Conservation (phyloP, 92 coral and sea anemone species). For the Zoanthus sociatus region DNA sequence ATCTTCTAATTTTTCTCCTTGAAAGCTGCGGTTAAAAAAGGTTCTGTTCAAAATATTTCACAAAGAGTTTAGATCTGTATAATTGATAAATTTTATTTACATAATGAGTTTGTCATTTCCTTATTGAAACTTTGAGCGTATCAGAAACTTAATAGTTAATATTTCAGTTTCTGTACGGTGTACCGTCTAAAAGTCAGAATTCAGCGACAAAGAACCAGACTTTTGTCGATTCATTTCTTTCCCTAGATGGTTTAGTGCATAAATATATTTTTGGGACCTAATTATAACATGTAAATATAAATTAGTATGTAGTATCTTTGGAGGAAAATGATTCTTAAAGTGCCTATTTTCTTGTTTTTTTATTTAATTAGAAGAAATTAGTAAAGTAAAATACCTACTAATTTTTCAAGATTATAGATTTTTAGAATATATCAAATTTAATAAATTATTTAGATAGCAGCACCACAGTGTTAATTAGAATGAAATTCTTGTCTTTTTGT, state of each 20-base stretch:
- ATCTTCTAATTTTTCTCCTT: not conserved
- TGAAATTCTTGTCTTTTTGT: too few relatives aligned
- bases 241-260: not conserved
- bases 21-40: not conserved
- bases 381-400: too few relatives aligned
- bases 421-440: too few relatives aligned
- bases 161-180: not conserved
- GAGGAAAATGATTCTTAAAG: too few relatives aligned
- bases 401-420: too few relatives aligned
- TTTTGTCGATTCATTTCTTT: not conserved
- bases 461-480: too few relatives aligned
- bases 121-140: not conserved
- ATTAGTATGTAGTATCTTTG: too few relatives aligned
- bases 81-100: not conserved
- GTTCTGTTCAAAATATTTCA: not conserved
- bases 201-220: not conserved
- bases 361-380: too few relatives aligned
- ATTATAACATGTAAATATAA: not conserved
- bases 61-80: not conserved
- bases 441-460: too few relatives aligned
- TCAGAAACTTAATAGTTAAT: not conserved
- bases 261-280: not conserved
- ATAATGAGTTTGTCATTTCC: not conserved
- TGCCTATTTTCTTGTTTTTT: too few relatives aligned
- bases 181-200: slow-evolving; percentile 1